Conservation (phyloP, 1,140 invertebrate genomes). For the Sitobion miscanthi region DNA sequence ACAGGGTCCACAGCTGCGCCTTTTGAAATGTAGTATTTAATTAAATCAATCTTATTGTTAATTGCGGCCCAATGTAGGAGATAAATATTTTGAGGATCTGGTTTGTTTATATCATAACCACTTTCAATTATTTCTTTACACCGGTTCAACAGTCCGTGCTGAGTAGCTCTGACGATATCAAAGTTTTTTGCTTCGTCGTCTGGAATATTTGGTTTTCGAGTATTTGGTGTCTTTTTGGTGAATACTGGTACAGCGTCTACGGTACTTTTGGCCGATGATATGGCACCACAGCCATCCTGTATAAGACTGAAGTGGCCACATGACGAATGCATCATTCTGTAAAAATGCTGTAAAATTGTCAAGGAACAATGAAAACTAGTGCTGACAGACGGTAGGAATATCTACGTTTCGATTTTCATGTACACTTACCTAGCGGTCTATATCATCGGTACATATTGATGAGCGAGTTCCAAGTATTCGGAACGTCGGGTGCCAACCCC, state of each 20-base stretch:
- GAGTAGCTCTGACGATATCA: conserved; percentile 39
- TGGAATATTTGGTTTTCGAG: conserved; percentile 32
- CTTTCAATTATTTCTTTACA: conserved; percentile 74
- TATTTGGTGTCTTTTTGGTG: not conserved
- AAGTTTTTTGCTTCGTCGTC: conserved; percentile 26
- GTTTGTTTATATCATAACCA: conserved; percentile 88
- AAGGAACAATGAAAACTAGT: not conserved
- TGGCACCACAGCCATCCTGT: conserved; percentile 43
- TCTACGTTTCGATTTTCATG: not conserved
- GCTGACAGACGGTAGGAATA: not conserved
- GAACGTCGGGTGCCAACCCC: not conserved
- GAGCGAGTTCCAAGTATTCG: not conserved
- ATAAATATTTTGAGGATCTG: conserved; percentile 90
- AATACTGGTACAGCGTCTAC: conserved; percentile 20
- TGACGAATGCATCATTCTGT: conserved; percentile 25
- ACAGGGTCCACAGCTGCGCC: conserved; percentile 91
- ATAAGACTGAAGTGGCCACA: conserved; percentile 45
- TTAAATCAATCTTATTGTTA: conserved; percentile 93
- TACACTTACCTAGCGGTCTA: not conserved
- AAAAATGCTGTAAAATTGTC: not conserved
- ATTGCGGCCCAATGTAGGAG: conserved; percentile 99
- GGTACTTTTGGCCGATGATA: conserved; percentile 34
- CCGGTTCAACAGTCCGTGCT: conserved; percentile 47
- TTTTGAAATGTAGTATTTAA: conserved; percentile 84
- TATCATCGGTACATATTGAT: not conserved